Evolutionary conservation across 2,888 invertebrate species (phyloP).

Genomic region (Lasioglossum marginatum): DNA sequence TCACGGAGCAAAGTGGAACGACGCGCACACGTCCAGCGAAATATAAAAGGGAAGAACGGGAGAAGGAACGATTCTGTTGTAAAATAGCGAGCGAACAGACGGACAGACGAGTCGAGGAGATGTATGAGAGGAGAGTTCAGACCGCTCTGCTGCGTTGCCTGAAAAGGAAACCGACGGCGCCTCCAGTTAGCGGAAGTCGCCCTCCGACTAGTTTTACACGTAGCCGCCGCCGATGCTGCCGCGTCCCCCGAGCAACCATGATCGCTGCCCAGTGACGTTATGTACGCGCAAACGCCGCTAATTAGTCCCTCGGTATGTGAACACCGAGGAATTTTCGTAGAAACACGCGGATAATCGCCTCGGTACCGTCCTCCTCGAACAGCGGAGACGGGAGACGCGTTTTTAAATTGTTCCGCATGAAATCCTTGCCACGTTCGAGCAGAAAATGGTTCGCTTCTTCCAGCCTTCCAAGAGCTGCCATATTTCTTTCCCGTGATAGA

Average conservation of each 20-base stretch:
- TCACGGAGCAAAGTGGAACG: slow-evolving; percentile 59
- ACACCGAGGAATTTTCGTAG: slow-evolving; percentile 25
- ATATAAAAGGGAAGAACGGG: slow-evolving; percentile 47
- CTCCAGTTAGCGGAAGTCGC: slow-evolving; percentile 55
- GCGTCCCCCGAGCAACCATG: slow-evolving; percentile 1
- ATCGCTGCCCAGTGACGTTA: slow-evolving; percentile 18
- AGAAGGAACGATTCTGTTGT: slow-evolving; percentile 44
- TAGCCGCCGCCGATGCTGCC: slow-evolving; percentile 1
- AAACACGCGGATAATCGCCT: slow-evolving; percentile 18
- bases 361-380: neutral
- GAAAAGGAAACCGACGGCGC: slow-evolving; percentile 60
- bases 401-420: slow-evolving; percentile 24
- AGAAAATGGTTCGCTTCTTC: neutral
- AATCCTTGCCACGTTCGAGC: slow-evolving; percentile 5
- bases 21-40: slow-evolving; percentile 34
- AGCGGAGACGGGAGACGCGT: neutral
- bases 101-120: slow-evolving; percentile 39
- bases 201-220: slow-evolving; percentile 52
- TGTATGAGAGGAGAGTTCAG: slow-evolving; percentile 47
- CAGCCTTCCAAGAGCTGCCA: neutral
- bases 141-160: slow-evolving; percentile 40
- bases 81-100: slow-evolving; percentile 52
- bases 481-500: neutral
- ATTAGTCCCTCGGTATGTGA: slow-evolving; percentile 34
- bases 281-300: slow-evolving; percentile 31